Conservation (phyloP, 1,140 invertebrate species). For the Lineus longissimus region DNA sequence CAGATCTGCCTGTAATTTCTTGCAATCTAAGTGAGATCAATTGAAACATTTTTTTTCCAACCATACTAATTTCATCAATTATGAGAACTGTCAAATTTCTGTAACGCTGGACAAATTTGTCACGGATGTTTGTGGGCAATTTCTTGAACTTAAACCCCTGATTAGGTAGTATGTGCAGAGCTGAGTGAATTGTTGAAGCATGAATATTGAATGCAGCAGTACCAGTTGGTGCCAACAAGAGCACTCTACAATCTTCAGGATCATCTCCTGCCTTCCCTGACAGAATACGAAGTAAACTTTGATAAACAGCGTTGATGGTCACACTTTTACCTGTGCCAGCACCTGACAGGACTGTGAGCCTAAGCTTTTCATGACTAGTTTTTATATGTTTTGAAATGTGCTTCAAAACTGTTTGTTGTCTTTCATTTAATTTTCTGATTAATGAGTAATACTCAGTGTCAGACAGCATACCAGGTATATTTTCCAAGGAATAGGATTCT, state of each 20-base stretch:
- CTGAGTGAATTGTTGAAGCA: slow-evolving; percentile 15
- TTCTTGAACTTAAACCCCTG: not conserved
- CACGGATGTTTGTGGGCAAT: not conserved
- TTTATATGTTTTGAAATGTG: slow-evolving; percentile 7
- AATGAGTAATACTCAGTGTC: not conserved
- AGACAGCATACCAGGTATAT: not conserved
- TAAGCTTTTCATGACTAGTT: slow-evolving; percentile 8
- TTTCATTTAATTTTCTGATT: slow-evolving; percentile 6
- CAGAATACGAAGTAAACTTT: slow-evolving; percentile 14
- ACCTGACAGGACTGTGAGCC: not conserved
- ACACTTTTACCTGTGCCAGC: slow-evolving; percentile 24
- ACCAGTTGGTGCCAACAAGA: slow-evolving; percentile 21
- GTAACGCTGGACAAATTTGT: not conserved
- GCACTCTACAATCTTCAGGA: slow-evolving; percentile 16
- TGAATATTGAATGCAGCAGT: slow-evolving; percentile 23
- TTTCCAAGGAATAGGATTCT: not conserved
- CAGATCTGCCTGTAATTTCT: not conserved
- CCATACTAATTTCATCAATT: not conserved
- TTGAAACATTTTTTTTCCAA: not conserved
- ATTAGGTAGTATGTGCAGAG: not conserved
- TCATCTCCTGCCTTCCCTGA: slow-evolving; percentile 7
- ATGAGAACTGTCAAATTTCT: not conserved
- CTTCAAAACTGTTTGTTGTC: not conserved
- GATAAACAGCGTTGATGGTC: slow-evolving; percentile 16
- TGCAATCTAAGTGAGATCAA: not conserved